Base-by-base conservation (phyloP, 2,888 invertebrate species). In the Vannuccia rotundouncinata region DNA sequence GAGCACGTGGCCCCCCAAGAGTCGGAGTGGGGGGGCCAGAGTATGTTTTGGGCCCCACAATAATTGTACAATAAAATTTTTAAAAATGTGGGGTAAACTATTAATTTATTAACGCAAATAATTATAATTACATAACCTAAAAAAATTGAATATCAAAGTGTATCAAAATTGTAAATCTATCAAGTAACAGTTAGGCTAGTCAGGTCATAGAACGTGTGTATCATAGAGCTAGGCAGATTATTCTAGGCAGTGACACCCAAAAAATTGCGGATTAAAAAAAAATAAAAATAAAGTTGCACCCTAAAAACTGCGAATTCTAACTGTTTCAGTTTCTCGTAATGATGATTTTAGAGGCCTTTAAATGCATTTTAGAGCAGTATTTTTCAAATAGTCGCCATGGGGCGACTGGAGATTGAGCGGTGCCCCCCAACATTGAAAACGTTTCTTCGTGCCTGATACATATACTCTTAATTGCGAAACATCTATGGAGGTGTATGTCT, bases 161-260 rank as follows among this genome's bases (percentile, higher is more conserved):
- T 45, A 45, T 45, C 45, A 45, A 45, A 45, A 45, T 45, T 45
- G 45, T 45, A 45, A 45, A 45, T 45, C 45, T 45, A 45, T 45
- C 45, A 45, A 45, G 45, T 45, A 45, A 45, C 45, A 45, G 45
- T 45, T 45, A 45, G 45, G 45, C 45, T 45, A 45, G 45, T 45
- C 45, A 45, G 45, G 45, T 66, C 25, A 22, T 66, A 66, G 17
- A n/a, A n/a, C 10, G 25, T 66, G 25, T 66, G 66, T 66, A 66
- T 66, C 66, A 66, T 66, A 66, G 66, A 66, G 66, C 66, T 5
- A 22, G 66, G 66, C 66, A 66, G 66, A 66, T 66, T n/a, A 66
- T n/a, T 66, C 5, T 66, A 66, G n/a, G n/a, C n/a, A n/a, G n/a
- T n/a, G n/a, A n/a, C n/a, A n/a, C n/a, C n/a, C n/a, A n/a, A n/a